These are phyloP conservation scores for Hassar affinis DNA, from an alignment of 2,113 vertebrate species.

Conservation along the genomic window DNA sequence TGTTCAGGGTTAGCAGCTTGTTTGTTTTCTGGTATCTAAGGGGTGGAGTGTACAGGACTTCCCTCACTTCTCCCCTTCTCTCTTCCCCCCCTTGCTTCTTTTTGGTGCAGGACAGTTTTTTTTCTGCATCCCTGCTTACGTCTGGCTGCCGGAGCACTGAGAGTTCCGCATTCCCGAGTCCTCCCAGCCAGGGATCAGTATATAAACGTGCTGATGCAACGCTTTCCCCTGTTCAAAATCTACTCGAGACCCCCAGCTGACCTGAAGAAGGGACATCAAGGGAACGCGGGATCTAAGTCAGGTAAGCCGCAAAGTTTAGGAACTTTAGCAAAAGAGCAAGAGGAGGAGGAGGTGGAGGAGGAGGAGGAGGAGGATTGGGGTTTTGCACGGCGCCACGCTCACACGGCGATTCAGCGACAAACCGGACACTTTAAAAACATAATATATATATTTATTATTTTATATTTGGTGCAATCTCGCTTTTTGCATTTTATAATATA, in stretches of 20 bases:
- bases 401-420: conserved; percentile 3
- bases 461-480: neutral
- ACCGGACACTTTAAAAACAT: neutral
- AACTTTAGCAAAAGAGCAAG: conserved; percentile 29
- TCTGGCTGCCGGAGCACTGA: conserved; percentile 79
- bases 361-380: conserved; percentile 8
- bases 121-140: conserved; percentile 81
- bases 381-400: conserved; percentile 36
- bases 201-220: conserved; percentile 90
- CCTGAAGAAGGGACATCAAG: conserved; percentile 73
- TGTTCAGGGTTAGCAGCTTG: conserved; percentile 45
- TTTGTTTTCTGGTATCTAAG: conserved; percentile 67
- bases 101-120: conserved; percentile 55
- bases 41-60: conserved; percentile 73
- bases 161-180: conserved; percentile 97
- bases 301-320: conserved; percentile 67
- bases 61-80: conserved; percentile 69
- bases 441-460: neutral
- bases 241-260: conserved; percentile 74
- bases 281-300: conserved; percentile 74
- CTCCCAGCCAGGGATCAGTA: conserved; percentile 89
- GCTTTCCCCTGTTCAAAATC: conserved; percentile 79
- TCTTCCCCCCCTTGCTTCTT: conserved; percentile 48
- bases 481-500: neutral
- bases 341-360: neutral